A percentile compares a stretch with the other conserved stretches of the same genome.
phyloP scores from a whole-genome alignment of 2,797 vertebrate genomes.

The Echiichthys vipera region DNA sequence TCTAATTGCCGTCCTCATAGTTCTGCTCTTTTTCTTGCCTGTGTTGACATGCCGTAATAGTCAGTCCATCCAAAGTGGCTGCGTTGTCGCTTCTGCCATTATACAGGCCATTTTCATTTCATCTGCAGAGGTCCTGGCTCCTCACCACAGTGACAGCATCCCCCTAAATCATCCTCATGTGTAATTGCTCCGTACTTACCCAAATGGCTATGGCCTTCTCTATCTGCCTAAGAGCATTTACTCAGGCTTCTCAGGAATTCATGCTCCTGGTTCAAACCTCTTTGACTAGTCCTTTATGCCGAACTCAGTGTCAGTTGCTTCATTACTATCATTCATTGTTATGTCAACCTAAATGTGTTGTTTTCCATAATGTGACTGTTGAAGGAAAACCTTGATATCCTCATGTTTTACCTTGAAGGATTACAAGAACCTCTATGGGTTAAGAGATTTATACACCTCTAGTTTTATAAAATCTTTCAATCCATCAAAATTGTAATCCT shows the following conservation, averaged over 20 bases:
- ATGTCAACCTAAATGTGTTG: conserved; percentile 36
- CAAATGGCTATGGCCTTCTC: conserved; percentile 80
- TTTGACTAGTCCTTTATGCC: conserved; percentile 53
- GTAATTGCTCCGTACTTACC: conserved; percentile 85
- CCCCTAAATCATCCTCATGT: conserved; percentile 83
- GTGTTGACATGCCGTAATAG: conserved; percentile 85
- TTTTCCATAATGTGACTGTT: conserved; percentile 43
- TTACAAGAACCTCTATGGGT: neutral
- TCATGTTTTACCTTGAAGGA: conserved; percentile 16
- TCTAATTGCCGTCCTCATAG: conserved; percentile 82
- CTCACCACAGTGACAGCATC: conserved; percentile 76
- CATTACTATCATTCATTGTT: conserved; percentile 57
- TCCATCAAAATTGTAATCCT: neutral
- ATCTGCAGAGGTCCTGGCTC: conserved; percentile 76
- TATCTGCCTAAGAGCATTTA: conserved; percentile 87
- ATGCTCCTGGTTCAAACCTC: conserved; percentile 63
- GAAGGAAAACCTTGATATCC: conserved; percentile 22
- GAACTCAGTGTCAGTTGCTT: conserved; percentile 51
- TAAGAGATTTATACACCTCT: neutral
- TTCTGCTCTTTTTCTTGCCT: conserved; percentile 84
- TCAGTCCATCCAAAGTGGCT: conserved; percentile 80
- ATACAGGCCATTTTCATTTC: conserved; percentile 84
- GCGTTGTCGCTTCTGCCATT: conserved; percentile 79
- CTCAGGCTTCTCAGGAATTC: conserved; percentile 67
- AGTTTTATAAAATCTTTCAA: neutral